Evolutionary conservation across 2,888 invertebrate genomes (phyloP), one percentile per base, ranked within the genome.

Genomic region (Tiliacea citrago): DNA sequence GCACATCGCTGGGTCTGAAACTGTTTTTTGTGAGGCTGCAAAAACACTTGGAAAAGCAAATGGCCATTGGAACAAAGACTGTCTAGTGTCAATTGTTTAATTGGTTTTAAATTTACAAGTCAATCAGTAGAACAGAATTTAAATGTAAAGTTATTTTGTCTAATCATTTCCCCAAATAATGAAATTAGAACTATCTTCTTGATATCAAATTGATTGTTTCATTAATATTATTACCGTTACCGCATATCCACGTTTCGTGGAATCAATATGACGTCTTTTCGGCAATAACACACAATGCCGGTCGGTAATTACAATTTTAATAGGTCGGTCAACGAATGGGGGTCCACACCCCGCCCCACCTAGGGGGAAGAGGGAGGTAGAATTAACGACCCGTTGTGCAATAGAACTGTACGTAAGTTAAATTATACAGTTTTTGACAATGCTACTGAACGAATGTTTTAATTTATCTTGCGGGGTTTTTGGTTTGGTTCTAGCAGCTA

Each of bases 261-360:
- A 93, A 94, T 94, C 94, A 91, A 95, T 77, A 92, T 88, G 91
- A 91, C 91, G 92, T 92, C 87, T 92, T 92, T 94, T 92, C 88
- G 90, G 91, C 93, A 94, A 93, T 93, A 94, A 93, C 91, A 94
- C 92, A 88, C 92, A 93, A 91, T 93, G 93, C 91, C 91, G 89
- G 91, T 89, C 88, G 91, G 92, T 94, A 94, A 95, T 95, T 95
- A 95, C 93, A 91, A 94, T 94, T 95, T 95, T 95, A 95, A 95
- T 95, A 92, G 94, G 94, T 93, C 93, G 94, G 95, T 94, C 95
- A 95, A 91, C 87, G 89, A 87, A 87, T 88, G 88, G 89, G 89
- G 81, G 57, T 71, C 77, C 73, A 18, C 71, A 21, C 42, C 42
- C 76, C 84, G 63, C 79, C 76, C 80, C 73, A 67, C 74, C 75